Conservation (phyloP, 2,113 vertebrate genomes). For the Pantherophis guttatus region DNA sequence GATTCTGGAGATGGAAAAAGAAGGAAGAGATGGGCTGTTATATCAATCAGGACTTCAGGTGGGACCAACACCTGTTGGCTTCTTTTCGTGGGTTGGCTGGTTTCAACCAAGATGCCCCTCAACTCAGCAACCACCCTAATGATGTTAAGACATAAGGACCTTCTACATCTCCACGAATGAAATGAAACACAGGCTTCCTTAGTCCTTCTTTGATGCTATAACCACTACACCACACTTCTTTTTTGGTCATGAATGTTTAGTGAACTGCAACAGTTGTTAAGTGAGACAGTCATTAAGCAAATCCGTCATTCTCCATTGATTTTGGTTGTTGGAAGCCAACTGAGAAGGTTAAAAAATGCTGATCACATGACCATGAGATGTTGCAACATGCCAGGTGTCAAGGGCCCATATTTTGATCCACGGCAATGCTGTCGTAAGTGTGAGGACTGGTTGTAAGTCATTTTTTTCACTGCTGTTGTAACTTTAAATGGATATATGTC, state of each 20-base stretch:
- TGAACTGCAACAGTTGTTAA: too few relatives aligned
- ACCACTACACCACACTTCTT: background rate
- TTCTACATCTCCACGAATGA: too few relatives aligned
- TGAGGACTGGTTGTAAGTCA: background rate
- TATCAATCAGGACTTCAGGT: background rate
- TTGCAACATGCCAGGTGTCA: background rate
- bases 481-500: background rate
- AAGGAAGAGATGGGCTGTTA: background rate
- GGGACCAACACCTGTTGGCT: background rate
- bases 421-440: background rate
- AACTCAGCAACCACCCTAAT: background rate
- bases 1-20: background rate
- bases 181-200: too few relatives aligned
- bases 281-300: too few relatives aligned
- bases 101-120: background rate
- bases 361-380: too few relatives aligned
- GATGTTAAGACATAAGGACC: too few relatives aligned
- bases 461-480: background rate
- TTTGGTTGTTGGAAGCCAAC: too few relatives aligned
- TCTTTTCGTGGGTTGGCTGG: background rate
- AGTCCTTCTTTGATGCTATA: background rate
- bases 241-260: too few relatives aligned
- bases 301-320: too few relatives aligned
- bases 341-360: too few relatives aligned
- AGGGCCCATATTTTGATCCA: background rate